Conservation (phyloP, 2,888 invertebrate genomes). For the Protonemura montana region DNA sequence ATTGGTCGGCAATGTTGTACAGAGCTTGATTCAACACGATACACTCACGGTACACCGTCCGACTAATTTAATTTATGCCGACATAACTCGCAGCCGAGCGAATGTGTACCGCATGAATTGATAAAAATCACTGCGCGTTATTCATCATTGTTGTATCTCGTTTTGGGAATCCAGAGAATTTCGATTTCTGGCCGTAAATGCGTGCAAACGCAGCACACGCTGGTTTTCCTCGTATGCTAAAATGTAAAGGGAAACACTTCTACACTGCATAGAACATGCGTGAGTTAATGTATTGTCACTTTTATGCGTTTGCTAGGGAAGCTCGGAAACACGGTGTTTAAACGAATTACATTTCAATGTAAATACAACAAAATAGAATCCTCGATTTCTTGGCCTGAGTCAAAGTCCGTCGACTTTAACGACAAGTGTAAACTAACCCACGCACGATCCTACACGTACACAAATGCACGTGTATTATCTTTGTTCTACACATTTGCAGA, state of each 20-base stretch:
- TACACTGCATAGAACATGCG: no score
- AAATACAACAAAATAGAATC: neutral
- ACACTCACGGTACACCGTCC: no score
- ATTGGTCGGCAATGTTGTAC: no score
- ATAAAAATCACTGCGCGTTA: neutral
- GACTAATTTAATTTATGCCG: neutral
- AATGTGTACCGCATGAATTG: neutral
- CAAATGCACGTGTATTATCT: neutral
- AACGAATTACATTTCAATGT: neutral
- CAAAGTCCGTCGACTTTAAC: neutral
- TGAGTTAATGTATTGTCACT: no score
- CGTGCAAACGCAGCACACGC: neutral
- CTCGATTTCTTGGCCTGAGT: neutral
- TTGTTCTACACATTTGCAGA: neutral
- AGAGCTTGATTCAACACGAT: neutral
- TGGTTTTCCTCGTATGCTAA: no score
- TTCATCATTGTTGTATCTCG: neutral
- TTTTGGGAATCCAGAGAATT: neutral
- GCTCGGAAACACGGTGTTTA: neutral
- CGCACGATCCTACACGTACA: neutral
- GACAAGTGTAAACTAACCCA: neutral
- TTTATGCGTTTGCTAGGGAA: neutral
- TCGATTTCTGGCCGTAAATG: neutral
- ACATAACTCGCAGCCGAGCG: neutral
- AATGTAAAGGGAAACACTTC: no score